Evolutionary conservation across 2,888 invertebrate genomes (phyloP), one percentile per base, ranked within the genome.

Genomic region (Drosophila greeni): DNA sequence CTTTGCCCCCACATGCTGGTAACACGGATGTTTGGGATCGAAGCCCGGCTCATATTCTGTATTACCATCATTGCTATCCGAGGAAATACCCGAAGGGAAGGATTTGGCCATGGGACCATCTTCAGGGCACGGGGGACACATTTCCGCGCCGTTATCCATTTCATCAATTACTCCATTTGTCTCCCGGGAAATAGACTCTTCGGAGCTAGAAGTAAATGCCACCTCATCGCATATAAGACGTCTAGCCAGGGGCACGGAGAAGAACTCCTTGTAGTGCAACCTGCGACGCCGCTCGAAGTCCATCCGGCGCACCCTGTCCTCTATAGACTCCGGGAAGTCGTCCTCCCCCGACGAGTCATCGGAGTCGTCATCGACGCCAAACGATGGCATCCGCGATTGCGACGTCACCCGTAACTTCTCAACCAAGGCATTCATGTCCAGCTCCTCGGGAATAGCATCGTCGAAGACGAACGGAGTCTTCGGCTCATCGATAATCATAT

Each of bases 401-500:
- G 88, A 85, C 5, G 87, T 87, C 18, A 77, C 45, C 31, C 84
- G 83, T 62, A 89, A 70, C 92, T 95, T 95, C 78, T 94, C 93
- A 51, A 95, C 93, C 74, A 97, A 88, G 48, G 93, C 91, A 60
- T 92, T 91, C 0, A 95, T 93, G 79, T 93, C 93, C 69, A 92
- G 83, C 75, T 91, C 91, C 73, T 91, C 91, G 0, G 86, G 75
- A 85, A 90, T 62, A 61, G 87, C 92, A 34, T 90, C 88, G n/a
- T 91, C 91, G 16, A 91, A 91, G 56, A 93, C 93, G 48, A 90
- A 92, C 12, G 99, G 99, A 11, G 99, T 99, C 89, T 98, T 98
- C 1, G 99, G 99, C 89, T 99, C 99, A 82, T 97, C 95, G 69
- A 95, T 94, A 89, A 99, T 97, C 97, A 99, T 99, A 86, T 97